phyloP scores from a whole-genome alignment of 2,888 invertebrate genomes.

The Biston betularia region DNA sequence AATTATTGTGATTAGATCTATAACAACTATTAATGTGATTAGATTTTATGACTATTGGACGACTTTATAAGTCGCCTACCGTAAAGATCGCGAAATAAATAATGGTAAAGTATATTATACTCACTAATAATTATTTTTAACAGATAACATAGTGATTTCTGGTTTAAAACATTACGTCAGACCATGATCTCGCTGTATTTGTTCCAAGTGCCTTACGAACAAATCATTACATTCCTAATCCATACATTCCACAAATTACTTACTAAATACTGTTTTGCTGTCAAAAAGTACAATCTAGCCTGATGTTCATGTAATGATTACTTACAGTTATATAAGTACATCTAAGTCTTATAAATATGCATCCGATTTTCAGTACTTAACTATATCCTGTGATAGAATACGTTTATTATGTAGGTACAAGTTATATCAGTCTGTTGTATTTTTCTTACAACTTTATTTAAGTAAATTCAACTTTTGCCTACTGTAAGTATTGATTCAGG shows the following conservation, averaged over 20 bases:
- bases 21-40: slow-evolving; percentile 57
- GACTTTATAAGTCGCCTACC: slow-evolving; percentile 64
- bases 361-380: slow-evolving; percentile 65
- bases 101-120: slow-evolving; percentile 41
- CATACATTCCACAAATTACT: slow-evolving; percentile 64
- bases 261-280: slow-evolving; percentile 22
- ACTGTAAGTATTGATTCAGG: slow-evolving; percentile 40
- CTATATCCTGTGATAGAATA: slow-evolving; percentile 77
- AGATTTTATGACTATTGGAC: slow-evolving; percentile 69
- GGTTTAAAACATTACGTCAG: slow-evolving; percentile 52
- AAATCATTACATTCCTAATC: slow-evolving; percentile 78
- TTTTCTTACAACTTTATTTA: slow-evolving; percentile 49
- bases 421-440: slow-evolving; percentile 45
- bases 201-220: slow-evolving; percentile 85
- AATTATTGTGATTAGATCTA: slow-evolving; percentile 47
- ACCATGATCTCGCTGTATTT: slow-evolving; percentile 75
- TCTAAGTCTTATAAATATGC: slow-evolving; percentile 4
- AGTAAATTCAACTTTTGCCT: slow-evolving; percentile 28
- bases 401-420: slow-evolving; percentile 48
- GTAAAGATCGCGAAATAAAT: slow-evolving; percentile 42
- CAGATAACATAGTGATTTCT: slow-evolving; percentile 35
- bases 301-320: slow-evolving; percentile 20
- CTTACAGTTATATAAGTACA: slow-evolving; percentile 12
- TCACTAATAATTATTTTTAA: slow-evolving; percentile 40
- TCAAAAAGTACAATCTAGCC: slow-evolving; percentile 22